Conservation (phyloP, 1,140 invertebrate species). For the Zaprionus inermis region DNA sequence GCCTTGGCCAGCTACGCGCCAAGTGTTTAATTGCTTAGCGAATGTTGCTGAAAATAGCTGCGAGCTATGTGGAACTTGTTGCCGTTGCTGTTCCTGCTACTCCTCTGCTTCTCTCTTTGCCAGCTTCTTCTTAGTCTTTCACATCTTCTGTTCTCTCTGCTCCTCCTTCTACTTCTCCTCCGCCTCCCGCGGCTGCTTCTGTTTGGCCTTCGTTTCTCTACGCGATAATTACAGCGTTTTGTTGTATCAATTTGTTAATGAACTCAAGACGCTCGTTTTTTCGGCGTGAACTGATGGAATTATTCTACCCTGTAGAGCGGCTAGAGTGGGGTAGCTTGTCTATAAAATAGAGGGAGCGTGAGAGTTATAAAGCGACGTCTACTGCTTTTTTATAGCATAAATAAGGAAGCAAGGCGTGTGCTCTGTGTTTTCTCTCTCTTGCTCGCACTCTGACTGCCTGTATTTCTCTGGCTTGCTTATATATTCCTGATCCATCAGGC, state of each 20-base stretch:
- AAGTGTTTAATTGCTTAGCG: conserved; percentile 75
- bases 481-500: neutral
- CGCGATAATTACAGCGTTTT: conserved; percentile 78
- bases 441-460: fast-evolving
- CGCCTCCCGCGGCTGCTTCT: conserved; percentile 24
- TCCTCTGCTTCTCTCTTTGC: neutral
- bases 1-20: no score
- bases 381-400: neutral
- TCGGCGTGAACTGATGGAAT: conserved; percentile 49
- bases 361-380: neutral
- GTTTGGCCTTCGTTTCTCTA: conserved; percentile 54
- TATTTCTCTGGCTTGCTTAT: neutral
- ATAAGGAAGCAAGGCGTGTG: neutral
- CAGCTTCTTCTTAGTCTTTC: neutral
- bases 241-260: conserved; percentile 82
- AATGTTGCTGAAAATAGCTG: conserved; percentile 77
- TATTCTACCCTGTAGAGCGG: conserved; percentile 28
- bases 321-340: neutral
- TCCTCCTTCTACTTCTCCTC: neutral
- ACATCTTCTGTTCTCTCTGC: neutral
- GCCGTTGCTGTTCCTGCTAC: neutral
- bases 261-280: conserved; percentile 61
- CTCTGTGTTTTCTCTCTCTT: neutral
- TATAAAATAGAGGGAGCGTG: neutral
- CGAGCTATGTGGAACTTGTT: conserved; percentile 60